Evolutionary conservation across 1,140 invertebrate species (phyloP), one percentile per base, ranked within the genome.

Genomic region (Stegodyphus mimosarum): DNA sequence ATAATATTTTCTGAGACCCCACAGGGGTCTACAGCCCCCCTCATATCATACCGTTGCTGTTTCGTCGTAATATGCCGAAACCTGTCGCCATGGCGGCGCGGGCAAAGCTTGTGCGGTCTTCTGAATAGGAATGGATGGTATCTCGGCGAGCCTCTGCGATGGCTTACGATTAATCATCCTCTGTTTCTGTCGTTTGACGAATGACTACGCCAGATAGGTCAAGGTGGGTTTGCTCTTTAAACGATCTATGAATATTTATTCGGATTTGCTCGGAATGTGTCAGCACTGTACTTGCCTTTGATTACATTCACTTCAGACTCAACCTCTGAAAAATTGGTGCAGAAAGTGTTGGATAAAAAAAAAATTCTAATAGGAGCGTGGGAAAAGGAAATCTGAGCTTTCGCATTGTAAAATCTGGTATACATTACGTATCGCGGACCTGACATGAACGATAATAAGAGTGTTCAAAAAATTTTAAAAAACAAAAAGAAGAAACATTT

Each of bases 111-210:
- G 76, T 67, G 69, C 79, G 79, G 79, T 81, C 69, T 73, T 7
- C 67, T 7, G 66, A 49, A 48, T 18, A 10, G 55, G 66, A 55
- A 79, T 79, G 77, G 64, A 79, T 79, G 77, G 67, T 77, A 77
- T 77, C 74, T 51, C 74, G 33, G 76, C 53, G 69, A 53, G 78
- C 78, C 53, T 60, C 69, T 13, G 70, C 18, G 33, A 52, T 52
- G 52, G 52, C 78, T 52, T 71, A 18, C 80, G 5, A 74, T 81
- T 81, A 49, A 83, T 74, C 80, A 83, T 83, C 80, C 70, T 53
- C 17, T 55, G 79, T 60, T 83, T 83, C 53, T 73, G 80, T 83
- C 80, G 70, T 74, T 83, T 83, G 80, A 83, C 71, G 80, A 74
- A 83, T 83, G 71, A 74, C 80, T 33, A 74, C 71, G 80, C 74